Conservation (phyloP, 2,888 invertebrate species). For the Mythimna ferrago region DNA sequence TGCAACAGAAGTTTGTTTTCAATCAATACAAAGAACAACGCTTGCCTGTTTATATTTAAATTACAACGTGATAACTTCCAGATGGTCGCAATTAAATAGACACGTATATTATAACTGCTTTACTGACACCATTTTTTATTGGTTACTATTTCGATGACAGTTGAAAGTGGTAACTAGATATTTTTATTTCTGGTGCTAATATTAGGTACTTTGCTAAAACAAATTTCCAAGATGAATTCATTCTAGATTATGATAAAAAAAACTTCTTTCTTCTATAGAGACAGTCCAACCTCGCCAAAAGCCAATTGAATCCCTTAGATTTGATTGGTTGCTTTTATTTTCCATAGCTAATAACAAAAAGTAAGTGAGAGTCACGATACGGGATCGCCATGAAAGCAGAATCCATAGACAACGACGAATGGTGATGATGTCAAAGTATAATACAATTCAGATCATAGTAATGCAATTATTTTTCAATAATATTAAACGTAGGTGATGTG, state of each 20-base stretch:
- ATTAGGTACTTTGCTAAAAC: background rate
- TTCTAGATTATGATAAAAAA: too few species aligned
- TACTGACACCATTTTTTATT: slow-evolving; percentile 21
- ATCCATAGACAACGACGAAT: too few species aligned
- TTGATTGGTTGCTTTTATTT: background rate
- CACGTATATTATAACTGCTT: slow-evolving; percentile 13
- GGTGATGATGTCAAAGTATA: too few species aligned
- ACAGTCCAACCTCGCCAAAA: background rate
- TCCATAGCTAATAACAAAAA: too few species aligned
- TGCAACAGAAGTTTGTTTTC: slow-evolving; percentile 15
- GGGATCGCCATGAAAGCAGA: too few species aligned
- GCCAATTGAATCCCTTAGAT: background rate
- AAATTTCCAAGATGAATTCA: background rate
- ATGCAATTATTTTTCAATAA: too few species aligned
- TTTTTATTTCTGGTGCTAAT: background rate
- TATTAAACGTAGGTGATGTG: too few species aligned
- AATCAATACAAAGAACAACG: slow-evolving; percentile 22
- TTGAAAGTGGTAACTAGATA: too few species aligned
- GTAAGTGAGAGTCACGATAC: too few species aligned
- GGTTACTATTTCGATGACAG: background rate
- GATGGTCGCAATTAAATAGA: slow-evolving; percentile 18
- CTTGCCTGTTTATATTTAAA: slow-evolving; percentile 14
- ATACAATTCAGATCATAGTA: too few species aligned
- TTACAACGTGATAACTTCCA: slow-evolving; percentile 25
- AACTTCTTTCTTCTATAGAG: background rate